phyloP scores from a whole-genome alignment of 2,113 vertebrate genomes.

The Colius striatus region DNA sequence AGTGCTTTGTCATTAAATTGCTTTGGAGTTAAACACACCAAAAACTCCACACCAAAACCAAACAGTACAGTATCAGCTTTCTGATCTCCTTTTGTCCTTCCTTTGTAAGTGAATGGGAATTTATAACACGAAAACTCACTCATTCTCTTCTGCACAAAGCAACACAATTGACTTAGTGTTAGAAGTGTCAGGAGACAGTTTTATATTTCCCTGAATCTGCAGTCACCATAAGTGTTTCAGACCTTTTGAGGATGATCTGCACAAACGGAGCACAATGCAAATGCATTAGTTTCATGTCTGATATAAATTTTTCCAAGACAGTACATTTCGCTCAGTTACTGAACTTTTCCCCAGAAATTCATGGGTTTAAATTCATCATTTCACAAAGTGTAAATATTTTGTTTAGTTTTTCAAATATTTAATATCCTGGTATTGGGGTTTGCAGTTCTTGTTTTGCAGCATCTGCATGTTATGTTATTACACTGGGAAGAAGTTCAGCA shows the following conservation, averaged over 20 bases:
- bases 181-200: neutral
- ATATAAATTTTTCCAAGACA: neutral
- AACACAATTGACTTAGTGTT: neutral
- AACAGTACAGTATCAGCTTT: neutral
- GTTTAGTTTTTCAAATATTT: neutral
- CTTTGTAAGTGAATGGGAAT: neutral
- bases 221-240: neutral
- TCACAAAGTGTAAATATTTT: neutral
- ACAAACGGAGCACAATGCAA: neutral
- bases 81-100: neutral
- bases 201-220: neutral
- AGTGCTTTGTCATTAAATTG: neutral
- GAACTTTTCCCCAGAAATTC: neutral
- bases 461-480: accelerated
- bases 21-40: neutral
- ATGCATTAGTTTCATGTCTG: neutral
- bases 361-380: neutral
- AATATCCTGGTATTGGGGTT: neutral
- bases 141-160: neutral
- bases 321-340: neutral
- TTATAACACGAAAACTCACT: neutral
- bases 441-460: neutral
- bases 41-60: neutral
- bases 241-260: neutral
- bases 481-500: neutral